Percentiles rank a stretch among this genome's conserved stretches.
phyloP scores from a whole-genome alignment of 2,888 invertebrate species.

The Ophion ellenae region DNA sequence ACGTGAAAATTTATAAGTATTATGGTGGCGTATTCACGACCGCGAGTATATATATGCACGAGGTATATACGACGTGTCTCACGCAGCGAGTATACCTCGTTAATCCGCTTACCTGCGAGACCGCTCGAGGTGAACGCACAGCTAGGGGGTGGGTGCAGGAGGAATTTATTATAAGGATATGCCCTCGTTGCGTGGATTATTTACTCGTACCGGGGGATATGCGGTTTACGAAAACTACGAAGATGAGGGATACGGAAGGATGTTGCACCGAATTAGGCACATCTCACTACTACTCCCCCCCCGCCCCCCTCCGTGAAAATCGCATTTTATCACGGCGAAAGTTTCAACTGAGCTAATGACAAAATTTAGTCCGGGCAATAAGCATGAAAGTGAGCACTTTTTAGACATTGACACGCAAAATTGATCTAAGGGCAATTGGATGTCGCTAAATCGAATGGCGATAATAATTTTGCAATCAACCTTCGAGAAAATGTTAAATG shows the following conservation, averaged over 20 bases:
- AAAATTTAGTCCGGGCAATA: too few species aligned
- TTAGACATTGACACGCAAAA: too few species aligned
- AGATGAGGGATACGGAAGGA: slow-evolving; percentile 6
- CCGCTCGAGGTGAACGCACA: slow-evolving; percentile 1
- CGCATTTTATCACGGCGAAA: not conserved
- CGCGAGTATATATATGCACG: slow-evolving; percentile 11
- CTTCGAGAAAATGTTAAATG: too few species aligned
- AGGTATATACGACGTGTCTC: slow-evolving; percentile 30
- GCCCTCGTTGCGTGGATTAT: slow-evolving; percentile 27
- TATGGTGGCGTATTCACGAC: slow-evolving; percentile 52
- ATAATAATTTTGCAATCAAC: too few species aligned
- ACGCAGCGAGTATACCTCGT: slow-evolving; percentile 45
- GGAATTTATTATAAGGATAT: slow-evolving; percentile 59
- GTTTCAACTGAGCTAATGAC: not conserved
- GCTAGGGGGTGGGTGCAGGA: not conserved
- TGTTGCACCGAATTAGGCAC: slow-evolving; percentile 25
- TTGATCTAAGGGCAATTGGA: too few species aligned
- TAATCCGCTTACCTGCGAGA: slow-evolving; percentile 64
- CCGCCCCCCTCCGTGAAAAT: slow-evolving; percentile 16
- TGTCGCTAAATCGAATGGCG: too few species aligned
- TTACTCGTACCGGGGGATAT: slow-evolving; percentile 33
- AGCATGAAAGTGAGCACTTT: too few species aligned
- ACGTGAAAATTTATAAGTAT: slow-evolving; percentile 60
- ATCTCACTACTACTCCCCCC: slow-evolving; percentile 14
- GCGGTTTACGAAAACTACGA: slow-evolving; percentile 16